Conservation (phyloP, 2,797 vertebrate genomes). For the Paguma larvata region DNA sequence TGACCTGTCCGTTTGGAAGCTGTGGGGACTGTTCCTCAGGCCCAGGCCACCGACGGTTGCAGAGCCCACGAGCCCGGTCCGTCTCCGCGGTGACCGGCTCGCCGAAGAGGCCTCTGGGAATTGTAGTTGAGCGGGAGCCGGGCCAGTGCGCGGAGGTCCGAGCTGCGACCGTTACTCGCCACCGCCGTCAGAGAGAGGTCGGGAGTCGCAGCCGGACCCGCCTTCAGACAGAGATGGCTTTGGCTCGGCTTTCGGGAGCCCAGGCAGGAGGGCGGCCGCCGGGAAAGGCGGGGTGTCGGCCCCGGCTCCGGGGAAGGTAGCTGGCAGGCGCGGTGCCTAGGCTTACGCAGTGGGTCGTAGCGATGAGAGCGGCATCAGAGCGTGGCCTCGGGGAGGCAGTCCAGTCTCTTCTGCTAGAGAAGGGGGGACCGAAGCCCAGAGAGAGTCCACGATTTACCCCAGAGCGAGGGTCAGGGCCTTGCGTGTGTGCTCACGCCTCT, state of each 20-base stretch:
- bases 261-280: not conserved
- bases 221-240: not conserved
- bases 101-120: conserved; percentile 48
- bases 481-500: not conserved
- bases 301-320: not conserved
- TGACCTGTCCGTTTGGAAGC: not conserved
- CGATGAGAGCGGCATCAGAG: not conserved
- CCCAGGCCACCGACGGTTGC: not conserved
- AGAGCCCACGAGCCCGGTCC: rapidly evolving
- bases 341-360: rapidly evolving
- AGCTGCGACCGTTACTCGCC: not conserved
- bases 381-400: not conserved
- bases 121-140: not conserved
- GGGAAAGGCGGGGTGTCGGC: not conserved
- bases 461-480: not conserved
- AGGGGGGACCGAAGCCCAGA: not conserved
- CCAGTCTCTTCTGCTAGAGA: not conserved
- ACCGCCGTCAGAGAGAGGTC: rapidly evolving
- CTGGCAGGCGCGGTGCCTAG: not conserved
- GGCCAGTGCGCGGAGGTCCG: rapidly evolving
- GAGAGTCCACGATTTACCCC: not conserved
- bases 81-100: not conserved
- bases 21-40: not conserved
- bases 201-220: no score
- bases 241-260: no score